phyloP scores from a whole-genome alignment of 2,888 invertebrate genomes.

The Elegia similella region DNA sequence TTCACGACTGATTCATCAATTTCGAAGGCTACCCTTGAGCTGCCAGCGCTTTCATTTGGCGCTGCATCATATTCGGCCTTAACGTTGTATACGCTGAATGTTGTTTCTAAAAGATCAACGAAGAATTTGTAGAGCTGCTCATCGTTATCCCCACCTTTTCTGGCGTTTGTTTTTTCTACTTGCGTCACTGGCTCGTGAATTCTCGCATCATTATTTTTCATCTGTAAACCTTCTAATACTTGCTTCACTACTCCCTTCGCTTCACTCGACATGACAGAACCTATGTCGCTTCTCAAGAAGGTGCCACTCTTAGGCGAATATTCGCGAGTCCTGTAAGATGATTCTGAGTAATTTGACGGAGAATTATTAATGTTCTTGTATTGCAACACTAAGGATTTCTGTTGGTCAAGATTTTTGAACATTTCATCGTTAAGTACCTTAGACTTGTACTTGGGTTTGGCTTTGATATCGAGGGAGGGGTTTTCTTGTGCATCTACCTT shows the following conservation, averaged over 20 bases:
- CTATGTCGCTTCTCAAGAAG: neutral
- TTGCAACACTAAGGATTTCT: slow-evolving; percentile 44
- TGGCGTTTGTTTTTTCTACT: slow-evolving; percentile 26
- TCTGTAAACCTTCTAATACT: slow-evolving; percentile 32
- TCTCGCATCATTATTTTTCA: slow-evolving; percentile 25
- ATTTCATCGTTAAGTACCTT: slow-evolving; percentile 34
- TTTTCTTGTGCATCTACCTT: neutral
- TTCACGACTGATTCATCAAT: slow-evolving; percentile 47
- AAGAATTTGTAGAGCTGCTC: slow-evolving; percentile 56
- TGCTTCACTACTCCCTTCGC: slow-evolving; percentile 29
- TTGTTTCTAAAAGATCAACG: slow-evolving; percentile 55
- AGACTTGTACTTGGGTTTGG: slow-evolving; percentile 30
- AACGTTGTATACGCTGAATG: slow-evolving; percentile 47
- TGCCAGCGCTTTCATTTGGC: slow-evolving; percentile 8
- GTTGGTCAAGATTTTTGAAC: slow-evolving; percentile 26
- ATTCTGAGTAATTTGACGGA: slow-evolving; percentile 44
- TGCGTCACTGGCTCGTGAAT: slow-evolving; percentile 37
- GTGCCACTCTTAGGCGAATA: neutral
- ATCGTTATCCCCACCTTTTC: slow-evolving; percentile 30
- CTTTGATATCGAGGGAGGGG: slow-evolving; percentile 27
- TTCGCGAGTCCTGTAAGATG: slow-evolving; percentile 9
- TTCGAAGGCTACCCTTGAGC: slow-evolving; percentile 37
- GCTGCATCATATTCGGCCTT: slow-evolving; percentile 28
- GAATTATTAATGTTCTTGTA: slow-evolving; percentile 43
- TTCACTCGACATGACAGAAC: slow-evolving; percentile 3